Evolutionary conservation across 2,888 invertebrate genomes (phyloP).

Genomic region (Cephus spinipes): DNA sequence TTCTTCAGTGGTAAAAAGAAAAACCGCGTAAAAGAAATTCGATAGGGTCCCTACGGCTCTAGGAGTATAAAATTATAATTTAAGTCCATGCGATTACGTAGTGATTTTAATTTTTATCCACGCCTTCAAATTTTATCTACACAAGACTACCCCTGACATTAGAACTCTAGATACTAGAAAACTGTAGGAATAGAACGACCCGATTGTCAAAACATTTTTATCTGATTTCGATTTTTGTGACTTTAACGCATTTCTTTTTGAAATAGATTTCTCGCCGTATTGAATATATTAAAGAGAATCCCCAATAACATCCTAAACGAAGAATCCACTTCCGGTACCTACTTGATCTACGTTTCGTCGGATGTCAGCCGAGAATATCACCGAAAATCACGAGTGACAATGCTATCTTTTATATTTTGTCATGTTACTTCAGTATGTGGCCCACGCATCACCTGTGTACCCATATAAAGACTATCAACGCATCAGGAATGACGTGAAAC

Average conservation of each 20-base stretch:
- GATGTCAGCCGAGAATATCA: not conserved
- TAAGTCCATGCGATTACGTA: slow-evolving; percentile 19
- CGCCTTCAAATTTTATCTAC: not conserved
- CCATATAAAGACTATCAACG: slow-evolving; percentile 39
- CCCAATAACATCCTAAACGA: not conserved
- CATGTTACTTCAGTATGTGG: not conserved
- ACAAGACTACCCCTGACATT: not conserved
- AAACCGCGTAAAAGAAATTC: not conserved
- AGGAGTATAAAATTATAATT: slow-evolving; percentile 33
- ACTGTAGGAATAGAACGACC: not conserved
- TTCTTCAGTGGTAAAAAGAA: not conserved
- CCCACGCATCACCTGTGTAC: slow-evolving; percentile 52
- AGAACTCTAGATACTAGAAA: not conserved
- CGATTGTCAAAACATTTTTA: not conserved
- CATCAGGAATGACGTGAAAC: slow-evolving; percentile 34
- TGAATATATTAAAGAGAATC: not conserved
- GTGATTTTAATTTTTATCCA: not conserved
- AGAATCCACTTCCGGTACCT: not conserved
- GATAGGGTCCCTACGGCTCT: slow-evolving; percentile 43
- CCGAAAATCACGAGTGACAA: not conserved
- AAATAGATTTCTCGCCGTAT: not conserved
- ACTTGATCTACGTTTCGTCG: not conserved
- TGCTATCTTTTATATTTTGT: not conserved
- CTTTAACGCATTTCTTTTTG: not conserved
- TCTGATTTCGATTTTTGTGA: not conserved